Base-by-base conservation (phyloP, 2,888 invertebrate genomes). In the Oxycera nigricornis region DNA sequence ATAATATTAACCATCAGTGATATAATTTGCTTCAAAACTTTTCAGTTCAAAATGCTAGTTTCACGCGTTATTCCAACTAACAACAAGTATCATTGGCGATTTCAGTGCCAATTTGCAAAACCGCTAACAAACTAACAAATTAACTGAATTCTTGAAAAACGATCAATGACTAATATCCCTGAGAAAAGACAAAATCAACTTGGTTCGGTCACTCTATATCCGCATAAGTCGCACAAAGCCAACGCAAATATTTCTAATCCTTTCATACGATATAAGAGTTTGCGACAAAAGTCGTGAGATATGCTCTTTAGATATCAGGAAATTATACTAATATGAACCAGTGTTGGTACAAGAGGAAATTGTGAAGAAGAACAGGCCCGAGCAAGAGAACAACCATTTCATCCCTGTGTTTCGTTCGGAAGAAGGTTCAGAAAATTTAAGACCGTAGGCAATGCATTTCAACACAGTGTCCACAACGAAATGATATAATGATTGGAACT, bases 321-420 rank as follows among this genome's bases (percentile, higher is more conserved):
- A 76, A 76, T 76, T 76, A 76, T 76, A 76, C 76, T 76, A 76
- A 76, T 76, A 76, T 76, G 76, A 74, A 76, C 74, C 76, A 74
- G 74, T 72, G 72, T 73, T 74, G 67, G 74, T 76, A 70, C 76
- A 41, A 72, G 67, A 72, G 57, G 72, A 65, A 76, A 62, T 76
- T 65, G 73, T 55, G 55, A 70, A 73, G 59, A 59, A 39, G 41
- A 35, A 57, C 14, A 55, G 14, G 31, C 11, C 46, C 9, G 20
- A 28, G 7, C 26, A 26, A 65, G n/a, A n/a, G n/a, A 9, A 31
- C 61, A 9, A 55, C 9, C 70, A 70, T 52, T 6, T 22, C 70
- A 31, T 28, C 70, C 55, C 20, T 39, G 52, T 4, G 24, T 22
- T 31, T 52, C 52, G 41, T 52, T 52, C 68, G 26, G 14, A 20